Evolutionary conservation across 2,888 invertebrate genomes (phyloP), one percentile per base, ranked within the genome.

Genomic region (Zhuqinia jingwanae): DNA sequence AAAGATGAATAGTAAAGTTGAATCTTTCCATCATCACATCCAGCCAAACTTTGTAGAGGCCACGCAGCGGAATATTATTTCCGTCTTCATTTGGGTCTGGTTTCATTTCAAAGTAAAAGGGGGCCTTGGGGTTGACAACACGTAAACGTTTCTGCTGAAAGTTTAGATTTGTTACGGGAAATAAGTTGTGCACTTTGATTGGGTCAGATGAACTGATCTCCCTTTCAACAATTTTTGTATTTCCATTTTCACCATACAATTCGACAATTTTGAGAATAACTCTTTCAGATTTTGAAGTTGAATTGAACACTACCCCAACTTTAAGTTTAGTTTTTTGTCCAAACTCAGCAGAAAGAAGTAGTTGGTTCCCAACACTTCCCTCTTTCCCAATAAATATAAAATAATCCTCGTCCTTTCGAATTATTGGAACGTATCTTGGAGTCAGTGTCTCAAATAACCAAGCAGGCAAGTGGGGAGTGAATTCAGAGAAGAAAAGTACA

Each of bases 381-480:
- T 1, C 3, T 1, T 15, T 11, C 1, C 68, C 47, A 0, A 87
- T 0, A 76, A 87, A 84, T 42, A 87, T 2, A 58, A 84, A 87
- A 25, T 80, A n/a, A 27, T 87, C 87, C 58, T 87, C 87, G 25
- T 87, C 87, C n/a, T 87, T 87, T 22, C 83, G 15, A 6, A 65
- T 22, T 1, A 87, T 58, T 15, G 87, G 87, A 15, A 27, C 70
- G 25, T 82, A 87, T 0, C 60, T 22, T 1, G 77, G 83, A 5
- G 77, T 83, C 2, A 87, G 15, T 15, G 20, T 13, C 1, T 68
- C n/a, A 53, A 87, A 87, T 3, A 79, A 25, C 30, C 20, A 36
- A 1, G n/a, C 13, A 5, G 76, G 30, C 25, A 76, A 27, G 15
- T 15, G 27, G 0, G n/a, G 6, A 22, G 73, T 15, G 8, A 50